Base-by-base conservation (phyloP, 2,888 invertebrate species). In the Mesoligia furuncula region DNA sequence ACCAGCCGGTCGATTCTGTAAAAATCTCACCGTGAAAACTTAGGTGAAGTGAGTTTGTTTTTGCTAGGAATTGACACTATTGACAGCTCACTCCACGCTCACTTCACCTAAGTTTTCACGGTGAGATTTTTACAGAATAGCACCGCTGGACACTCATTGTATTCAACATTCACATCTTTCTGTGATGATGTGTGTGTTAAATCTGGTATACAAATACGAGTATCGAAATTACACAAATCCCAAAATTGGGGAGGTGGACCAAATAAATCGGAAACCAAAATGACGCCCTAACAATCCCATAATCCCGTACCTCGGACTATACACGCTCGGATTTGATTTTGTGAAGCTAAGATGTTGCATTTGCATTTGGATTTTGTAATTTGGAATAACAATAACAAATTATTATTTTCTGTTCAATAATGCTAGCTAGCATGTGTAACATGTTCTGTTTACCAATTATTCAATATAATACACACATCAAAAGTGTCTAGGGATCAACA, bases 251-350 rank as follows among this genome's bases (percentile, higher is more conserved):
- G 77, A 65, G 69, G 27, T 77, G 78, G 76, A 80, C 68, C 91
- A 92, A 94, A 94, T 94, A 94, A 94, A 94, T 93, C 90, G 92
- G 88, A 89, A 91, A 91, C 89, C 91, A 86, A 93, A 94, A 94
- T 92, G 93, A 93, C 87, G 90, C 90, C 90, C 90, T 90, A 87
- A 90, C 91, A 93, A 93, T 92, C 94, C 93, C 85, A 81, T 93
- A 93, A 95, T 93, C 93, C 92, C 88, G 75, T 87, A 88, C 89
- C 88, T 87, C 89, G 89, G 87, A 87, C 89, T 88, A 87, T 90
- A 90, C 92, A 87, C 87, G 87, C 72, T 77, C 77, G 91, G 89
- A 90, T 92, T 91, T 89, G 88, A 89, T 89, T 89, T 79, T 80
- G 87, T 70, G 87, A 79, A 87, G 83, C 87, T 93, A 92, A 91